Base-by-base conservation (phyloP, 2,113 vertebrate genomes). In the Gopherus flavomarginatus region DNA sequence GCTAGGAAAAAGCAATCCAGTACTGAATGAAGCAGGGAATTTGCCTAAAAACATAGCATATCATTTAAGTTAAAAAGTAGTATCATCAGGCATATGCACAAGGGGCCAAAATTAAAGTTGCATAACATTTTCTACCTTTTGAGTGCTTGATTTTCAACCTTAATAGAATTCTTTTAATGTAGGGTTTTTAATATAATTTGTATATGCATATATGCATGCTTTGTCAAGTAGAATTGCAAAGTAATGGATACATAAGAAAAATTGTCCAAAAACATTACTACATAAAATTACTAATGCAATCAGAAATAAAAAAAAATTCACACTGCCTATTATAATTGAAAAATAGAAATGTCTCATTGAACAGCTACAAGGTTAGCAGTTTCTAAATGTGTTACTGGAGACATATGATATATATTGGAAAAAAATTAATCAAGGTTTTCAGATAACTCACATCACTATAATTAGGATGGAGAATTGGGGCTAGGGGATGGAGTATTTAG, bases 21-120 rank as follows among this genome's bases (percentile, higher is more conserved):
- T 31, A 29, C n/a, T 35, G 8, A 4, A 47, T 35, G 27, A 52
- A 42, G 9, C 8, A 91, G 49, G 81, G 6, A n/a, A 86, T 42
- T 86, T 35, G 29, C 27, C 56, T 14, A 12, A 57, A 69, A 16
- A 8, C 53, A 42, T 53, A 78, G 47, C 53, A 87, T 1, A 8
- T 24, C 16, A 77, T 17, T 81, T 81, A 29, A 21, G 27, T 88
- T n/a, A 69, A 65, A 21, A 62, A 17, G 26, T 9, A n/a, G 44
- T 75, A 75, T 53, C 1, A 0, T 59, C 89, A 86, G 2, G 69
- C 31, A 1, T 0, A 0, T 6, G 8, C 59, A 69, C 14, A n/a
- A 69, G 35, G n/a, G 50, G 7, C 16, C 83, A 77, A 57, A 94
- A 81, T 93, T 84, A 77, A 75, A 59, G 38, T 22, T 83, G n/a